A percentile compares a stretch with the other conserved stretches of the same genome.
These are phyloP conservation scores for Schizothorax lantsangensis DNA, from an alignment of 2,797 vertebrate genomes.

Conservation along the genomic window DNA sequence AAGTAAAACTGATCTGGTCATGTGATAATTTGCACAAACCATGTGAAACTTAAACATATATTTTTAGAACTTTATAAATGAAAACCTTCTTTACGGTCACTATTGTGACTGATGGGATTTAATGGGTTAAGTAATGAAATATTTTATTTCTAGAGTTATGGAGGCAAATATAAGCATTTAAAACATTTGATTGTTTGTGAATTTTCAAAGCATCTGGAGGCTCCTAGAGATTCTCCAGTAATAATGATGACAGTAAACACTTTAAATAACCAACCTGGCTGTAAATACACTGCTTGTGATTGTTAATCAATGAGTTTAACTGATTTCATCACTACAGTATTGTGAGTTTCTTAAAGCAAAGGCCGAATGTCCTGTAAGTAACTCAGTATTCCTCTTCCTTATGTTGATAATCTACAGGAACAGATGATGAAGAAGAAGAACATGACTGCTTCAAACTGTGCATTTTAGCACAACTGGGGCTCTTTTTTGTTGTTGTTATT, in stretches of 20 bases:
- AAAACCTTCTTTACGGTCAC: not conserved
- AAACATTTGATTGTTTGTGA: not conserved
- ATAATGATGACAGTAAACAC: not conserved
- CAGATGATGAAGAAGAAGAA: not conserved
- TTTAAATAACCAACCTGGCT: too few species aligned
- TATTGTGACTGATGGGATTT: not conserved
- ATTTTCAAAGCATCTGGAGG: not conserved
- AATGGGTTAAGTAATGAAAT: not conserved
- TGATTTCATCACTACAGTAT: not conserved
- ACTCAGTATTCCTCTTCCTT: not conserved
- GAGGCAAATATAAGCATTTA: not conserved
- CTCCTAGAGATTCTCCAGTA: not conserved
- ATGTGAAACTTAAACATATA: not conserved
- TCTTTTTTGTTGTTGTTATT: not conserved
- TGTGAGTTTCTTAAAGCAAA: not conserved
- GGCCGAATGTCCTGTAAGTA: not conserved
- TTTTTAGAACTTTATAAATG: not conserved
- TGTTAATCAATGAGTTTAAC: not conserved
- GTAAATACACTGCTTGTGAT: not conserved
- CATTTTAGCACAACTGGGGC: not conserved
- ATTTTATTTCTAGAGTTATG: not conserved
- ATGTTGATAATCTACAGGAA: not conserved
- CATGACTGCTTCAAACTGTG: not conserved
- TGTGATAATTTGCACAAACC: too few species aligned
- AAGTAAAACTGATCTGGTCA: too few species aligned